These are phyloP conservation scores for Seriola quinqueradiata DNA, from an alignment of 2,113 vertebrate genomes.

Conservation along the genomic window DNA sequence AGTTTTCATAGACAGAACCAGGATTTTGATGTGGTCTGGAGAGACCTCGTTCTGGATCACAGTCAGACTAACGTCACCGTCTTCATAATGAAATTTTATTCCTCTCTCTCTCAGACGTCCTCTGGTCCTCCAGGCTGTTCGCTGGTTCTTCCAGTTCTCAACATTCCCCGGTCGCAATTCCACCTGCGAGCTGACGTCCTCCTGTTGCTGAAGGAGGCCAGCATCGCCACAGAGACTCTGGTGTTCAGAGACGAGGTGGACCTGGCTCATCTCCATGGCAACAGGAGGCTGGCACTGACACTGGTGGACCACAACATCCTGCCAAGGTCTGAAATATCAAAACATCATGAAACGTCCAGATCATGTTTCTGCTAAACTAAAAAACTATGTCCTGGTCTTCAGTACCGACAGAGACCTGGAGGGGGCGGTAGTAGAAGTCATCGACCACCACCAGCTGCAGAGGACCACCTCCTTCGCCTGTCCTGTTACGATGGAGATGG, in stretches of 20 bases:
- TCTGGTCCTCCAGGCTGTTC: conserved; percentile 27
- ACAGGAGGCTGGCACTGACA: conserved; percentile 82
- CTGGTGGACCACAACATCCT: conserved; percentile 90
- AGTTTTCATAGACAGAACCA: too few relatives aligned
- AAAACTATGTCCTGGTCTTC: background rate
- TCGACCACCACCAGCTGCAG: conserved; percentile 88
- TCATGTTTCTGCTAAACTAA: background rate
- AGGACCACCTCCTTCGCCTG: conserved; percentile 70
- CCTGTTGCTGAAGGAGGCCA: conserved; percentile 82
- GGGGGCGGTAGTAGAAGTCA: conserved; percentile 84
- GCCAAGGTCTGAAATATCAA: conserved; percentile 73
- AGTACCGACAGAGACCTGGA: conserved; percentile 85
- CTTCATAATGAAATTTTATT: too few relatives aligned
- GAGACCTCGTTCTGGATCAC: too few relatives aligned
- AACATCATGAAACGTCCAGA: background rate
- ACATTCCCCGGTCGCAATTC: conserved; percentile 87
- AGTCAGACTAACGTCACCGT: too few relatives aligned
- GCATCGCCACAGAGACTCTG: conserved; percentile 70
- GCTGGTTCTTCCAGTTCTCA: conserved; percentile 85
- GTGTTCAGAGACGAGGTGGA: conserved; percentile 89
- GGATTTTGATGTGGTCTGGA: too few relatives aligned
- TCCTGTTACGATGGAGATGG: conserved; percentile 78
- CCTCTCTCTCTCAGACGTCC: background rate
- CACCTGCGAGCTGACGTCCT: conserved; percentile 81
- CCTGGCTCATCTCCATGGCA: conserved; percentile 78